phyloP scores from a whole-genome alignment of 2,113 vertebrate genomes.

The Cyanoderma ruficeps region DNA sequence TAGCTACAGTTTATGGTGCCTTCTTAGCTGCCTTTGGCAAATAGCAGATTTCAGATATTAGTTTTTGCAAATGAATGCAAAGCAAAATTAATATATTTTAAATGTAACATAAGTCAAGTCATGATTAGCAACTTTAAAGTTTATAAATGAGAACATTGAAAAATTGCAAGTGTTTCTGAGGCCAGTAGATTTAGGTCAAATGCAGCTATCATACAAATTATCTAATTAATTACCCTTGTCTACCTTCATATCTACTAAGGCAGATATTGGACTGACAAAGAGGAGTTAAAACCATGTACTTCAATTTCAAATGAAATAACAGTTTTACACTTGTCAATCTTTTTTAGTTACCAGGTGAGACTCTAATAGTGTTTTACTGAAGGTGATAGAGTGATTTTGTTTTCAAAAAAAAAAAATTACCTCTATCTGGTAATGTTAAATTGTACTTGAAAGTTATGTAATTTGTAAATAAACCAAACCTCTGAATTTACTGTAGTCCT shows the following conservation, averaged over 20 bases:
- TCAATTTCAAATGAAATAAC: not conserved
- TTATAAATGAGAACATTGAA: not conserved
- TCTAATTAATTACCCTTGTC: not conserved
- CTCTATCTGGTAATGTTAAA: not conserved
- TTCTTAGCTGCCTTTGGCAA: not conserved
- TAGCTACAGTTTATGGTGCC: not conserved
- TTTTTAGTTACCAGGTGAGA: not conserved
- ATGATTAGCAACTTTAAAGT: not conserved
- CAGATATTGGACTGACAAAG: not conserved
- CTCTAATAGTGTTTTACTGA: not conserved
- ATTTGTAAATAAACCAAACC: not conserved
- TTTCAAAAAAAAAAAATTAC: not conserved
- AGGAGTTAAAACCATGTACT: not conserved
- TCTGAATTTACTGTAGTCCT: not conserved
- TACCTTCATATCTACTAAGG: not conserved
- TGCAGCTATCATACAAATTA: not conserved
- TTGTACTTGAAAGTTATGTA: not conserved
- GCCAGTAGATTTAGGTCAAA: not conserved
- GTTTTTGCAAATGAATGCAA: not conserved
- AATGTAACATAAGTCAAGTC: not conserved
- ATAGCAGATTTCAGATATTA: not conserved
- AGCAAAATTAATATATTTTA: not conserved
- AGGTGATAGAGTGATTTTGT: not conserved
- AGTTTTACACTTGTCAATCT: not conserved
- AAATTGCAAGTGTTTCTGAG: not conserved